These are phyloP conservation scores for Oscheius sp. DNA, from an alignment of 2,888 invertebrate species.

Conservation along the genomic window DNA sequence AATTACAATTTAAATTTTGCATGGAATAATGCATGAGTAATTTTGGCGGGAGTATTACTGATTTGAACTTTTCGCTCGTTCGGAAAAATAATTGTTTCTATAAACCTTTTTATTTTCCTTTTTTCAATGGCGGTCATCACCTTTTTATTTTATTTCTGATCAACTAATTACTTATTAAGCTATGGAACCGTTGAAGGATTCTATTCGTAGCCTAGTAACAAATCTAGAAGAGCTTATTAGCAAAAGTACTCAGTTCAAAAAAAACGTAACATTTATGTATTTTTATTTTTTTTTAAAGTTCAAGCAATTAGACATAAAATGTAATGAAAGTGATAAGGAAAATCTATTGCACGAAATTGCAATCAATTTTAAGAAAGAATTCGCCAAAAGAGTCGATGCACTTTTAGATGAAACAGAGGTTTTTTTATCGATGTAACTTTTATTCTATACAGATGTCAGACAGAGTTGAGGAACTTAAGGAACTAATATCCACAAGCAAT, in stretches of 20 bases:
- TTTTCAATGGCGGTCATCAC: too few relatives aligned
- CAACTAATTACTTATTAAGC: too few relatives aligned
- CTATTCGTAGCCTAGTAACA: neutral
- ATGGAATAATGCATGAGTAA: too few relatives aligned
- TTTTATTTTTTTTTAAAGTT: neutral
- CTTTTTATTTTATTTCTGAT: too few relatives aligned
- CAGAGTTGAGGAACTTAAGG: slow-evolving; percentile 5
- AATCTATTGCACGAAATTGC: neutral
- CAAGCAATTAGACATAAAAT: neutral
- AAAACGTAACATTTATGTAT: neutral
- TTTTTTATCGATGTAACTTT: neutral
- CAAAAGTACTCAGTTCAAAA: neutral
- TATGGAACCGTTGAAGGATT: neutral
- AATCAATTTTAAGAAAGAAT: neutral
- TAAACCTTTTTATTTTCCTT: neutral
- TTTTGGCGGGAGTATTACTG: too few relatives aligned
- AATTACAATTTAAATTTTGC: too few relatives aligned
- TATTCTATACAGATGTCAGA: neutral
- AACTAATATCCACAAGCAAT: neutral
- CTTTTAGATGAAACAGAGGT: slow-evolving; percentile 5
- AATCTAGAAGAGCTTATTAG: neutral
- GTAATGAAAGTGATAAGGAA: neutral
- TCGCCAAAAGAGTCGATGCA: neutral
- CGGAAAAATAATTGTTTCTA: too few relatives aligned
- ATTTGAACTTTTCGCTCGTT: too few relatives aligned